phyloP scores from a whole-genome alignment of 2,797 vertebrate genomes.

The Eulemur albifrons region DNA sequence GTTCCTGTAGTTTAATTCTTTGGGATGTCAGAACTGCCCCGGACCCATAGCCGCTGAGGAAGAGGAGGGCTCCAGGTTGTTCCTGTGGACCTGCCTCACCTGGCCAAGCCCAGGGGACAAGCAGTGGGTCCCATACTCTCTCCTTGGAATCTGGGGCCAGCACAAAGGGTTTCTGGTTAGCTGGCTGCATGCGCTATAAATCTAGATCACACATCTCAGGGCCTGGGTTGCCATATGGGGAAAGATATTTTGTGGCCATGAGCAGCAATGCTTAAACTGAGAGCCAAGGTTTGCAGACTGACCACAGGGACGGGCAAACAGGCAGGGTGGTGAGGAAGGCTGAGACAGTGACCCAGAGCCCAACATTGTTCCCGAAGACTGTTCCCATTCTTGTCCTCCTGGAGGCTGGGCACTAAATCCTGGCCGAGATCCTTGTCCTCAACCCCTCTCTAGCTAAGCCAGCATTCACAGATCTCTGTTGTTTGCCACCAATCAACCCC shows the following conservation, averaged over 20 bases:
- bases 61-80: neutral
- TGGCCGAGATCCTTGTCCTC: neutral
- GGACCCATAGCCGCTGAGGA: neutral
- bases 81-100: neutral
- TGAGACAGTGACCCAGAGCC: neutral
- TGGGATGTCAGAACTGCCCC: neutral
- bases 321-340: neutral
- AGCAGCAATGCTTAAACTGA: neutral
- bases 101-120: neutral
- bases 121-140: neutral
- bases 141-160: neutral
- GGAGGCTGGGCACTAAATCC: neutral
- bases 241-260: neutral
- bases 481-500: neutral
- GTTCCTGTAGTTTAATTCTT: neutral
- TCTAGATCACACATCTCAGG: neutral
- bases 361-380: neutral
- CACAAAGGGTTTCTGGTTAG: neutral
- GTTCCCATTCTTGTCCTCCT: neutral
- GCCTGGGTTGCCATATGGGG: neutral
- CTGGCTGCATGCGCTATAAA: neutral
- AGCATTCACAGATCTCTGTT: neutral
- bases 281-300: neutral
- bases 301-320: no score
- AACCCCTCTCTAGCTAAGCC: neutral